Conservation (phyloP, 2,888 invertebrate genomes). For the Nysson spinosus region DNA sequence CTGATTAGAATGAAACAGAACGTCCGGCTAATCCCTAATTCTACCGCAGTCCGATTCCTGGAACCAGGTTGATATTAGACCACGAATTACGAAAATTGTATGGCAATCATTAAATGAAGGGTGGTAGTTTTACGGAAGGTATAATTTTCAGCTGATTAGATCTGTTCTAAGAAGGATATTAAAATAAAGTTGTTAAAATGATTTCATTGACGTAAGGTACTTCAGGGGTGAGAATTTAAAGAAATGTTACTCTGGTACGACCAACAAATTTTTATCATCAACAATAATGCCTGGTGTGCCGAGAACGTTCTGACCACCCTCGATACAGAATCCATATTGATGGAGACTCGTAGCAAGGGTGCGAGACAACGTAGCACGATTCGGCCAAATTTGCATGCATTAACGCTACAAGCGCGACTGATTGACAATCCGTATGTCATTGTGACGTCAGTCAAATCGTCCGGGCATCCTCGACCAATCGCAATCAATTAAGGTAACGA, state of each 20-base stretch:
- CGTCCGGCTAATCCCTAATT: conserved; percentile 35
- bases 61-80: conserved; percentile 1
- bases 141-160: too few relatives aligned
- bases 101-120: too few relatives aligned
- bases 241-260: not conserved
- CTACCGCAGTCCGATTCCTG: not conserved
- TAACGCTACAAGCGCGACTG: conserved; percentile 76
- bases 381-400: conserved; percentile 75
- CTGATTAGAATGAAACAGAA: conserved; percentile 56
- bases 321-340: conserved; percentile 61
- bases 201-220: too few relatives aligned
- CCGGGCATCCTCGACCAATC: conserved; percentile 62
- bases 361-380: conserved; percentile 63
- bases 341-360: conserved; percentile 55
- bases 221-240: too few relatives aligned
- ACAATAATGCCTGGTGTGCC: conserved; percentile 22
- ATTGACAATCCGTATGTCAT: conserved; percentile 77
- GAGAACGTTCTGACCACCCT: conserved; percentile 48
- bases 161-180: too few relatives aligned
- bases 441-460: conserved; percentile 74
- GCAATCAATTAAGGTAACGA: conserved; percentile 75
- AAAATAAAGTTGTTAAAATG: too few relatives aligned
- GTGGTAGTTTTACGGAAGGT: too few relatives aligned
- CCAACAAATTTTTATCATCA: conserved; percentile 37
- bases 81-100: too few relatives aligned